Conservation (phyloP, 2,888 invertebrate species). For the Meteorus colon region DNA sequence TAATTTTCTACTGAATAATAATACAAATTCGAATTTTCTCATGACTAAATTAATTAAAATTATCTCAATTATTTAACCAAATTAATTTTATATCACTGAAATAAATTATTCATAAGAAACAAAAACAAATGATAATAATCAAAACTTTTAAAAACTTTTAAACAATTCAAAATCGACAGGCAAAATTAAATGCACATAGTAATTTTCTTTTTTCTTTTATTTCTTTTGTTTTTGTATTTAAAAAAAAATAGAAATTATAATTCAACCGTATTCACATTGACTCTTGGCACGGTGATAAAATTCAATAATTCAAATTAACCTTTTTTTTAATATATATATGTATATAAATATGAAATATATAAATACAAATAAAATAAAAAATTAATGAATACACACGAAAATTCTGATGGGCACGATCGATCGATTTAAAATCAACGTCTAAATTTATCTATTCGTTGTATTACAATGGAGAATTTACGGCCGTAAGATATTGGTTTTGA, state of each 20-base stretch:
- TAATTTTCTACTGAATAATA: no score
- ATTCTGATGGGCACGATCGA: constrained; percentile 14
- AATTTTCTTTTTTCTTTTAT: not conserved
- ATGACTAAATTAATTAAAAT: not conserved
- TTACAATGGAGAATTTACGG: constrained; percentile 23
- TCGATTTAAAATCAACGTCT: constrained; percentile 25
- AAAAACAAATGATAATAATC: not conserved
- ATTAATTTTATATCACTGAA: no score
- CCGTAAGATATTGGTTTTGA: constrained; percentile 25
- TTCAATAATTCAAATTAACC: not conserved
- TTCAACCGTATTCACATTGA: not conserved
- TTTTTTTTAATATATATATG: not conserved
- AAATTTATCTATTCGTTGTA: not conserved
- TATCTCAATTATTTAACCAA: no score
- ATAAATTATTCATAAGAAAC: no score
- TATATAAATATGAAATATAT: not conserved
- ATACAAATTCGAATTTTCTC: not conserved
- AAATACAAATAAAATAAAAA: not conserved
- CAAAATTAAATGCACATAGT: no score
- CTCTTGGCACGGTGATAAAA: not conserved
- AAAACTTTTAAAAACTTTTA: not conserved
- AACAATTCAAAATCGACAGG: no score
- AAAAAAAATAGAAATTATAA: not conserved
- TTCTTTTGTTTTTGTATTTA: not conserved
- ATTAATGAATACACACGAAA: not conserved